Evolutionary conservation across 2,113 vertebrate species (phyloP).

Genomic region (Piprites chloris): DNA sequence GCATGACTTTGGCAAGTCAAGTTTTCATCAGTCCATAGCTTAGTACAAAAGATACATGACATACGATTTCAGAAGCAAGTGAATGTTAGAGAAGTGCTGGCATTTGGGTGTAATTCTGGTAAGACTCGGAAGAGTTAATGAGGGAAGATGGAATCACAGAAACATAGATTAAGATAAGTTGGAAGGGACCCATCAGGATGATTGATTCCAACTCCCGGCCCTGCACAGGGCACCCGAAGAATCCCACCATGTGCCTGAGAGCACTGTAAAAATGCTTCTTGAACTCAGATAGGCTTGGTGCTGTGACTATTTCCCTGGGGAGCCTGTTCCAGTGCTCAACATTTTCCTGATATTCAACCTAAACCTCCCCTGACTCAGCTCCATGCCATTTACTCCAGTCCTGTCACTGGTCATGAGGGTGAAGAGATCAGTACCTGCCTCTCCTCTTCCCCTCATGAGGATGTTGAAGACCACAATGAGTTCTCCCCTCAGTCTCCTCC

Average conservation of each 20-base stretch:
- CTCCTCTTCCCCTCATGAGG: not conserved
- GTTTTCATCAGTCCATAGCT: not conserved
- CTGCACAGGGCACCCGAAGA: not conserved
- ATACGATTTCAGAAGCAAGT: not conserved
- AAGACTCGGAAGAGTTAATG: not conserved
- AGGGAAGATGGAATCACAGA: not conserved
- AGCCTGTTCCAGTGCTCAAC: not conserved
- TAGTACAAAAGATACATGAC: not conserved
- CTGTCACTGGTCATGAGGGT: not conserved
- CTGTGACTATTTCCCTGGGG: not conserved
- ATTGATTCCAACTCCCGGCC: not conserved
- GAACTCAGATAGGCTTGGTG: not conserved
- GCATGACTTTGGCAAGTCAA: not conserved
- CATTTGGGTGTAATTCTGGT: fast-evolving
- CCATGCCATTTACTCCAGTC: not conserved
- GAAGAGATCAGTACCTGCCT: not conserved
- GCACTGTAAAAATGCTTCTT: not conserved
- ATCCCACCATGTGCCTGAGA: not conserved
- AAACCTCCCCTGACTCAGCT: not conserved
- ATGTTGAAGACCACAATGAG: not conserved
- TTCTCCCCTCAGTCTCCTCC: not conserved
- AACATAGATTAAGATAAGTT: not conserved
- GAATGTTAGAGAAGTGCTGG: not conserved
- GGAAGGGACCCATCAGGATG: not conserved
- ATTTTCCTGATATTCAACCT: not conserved